Percentiles rank a stretch among this genome's conserved stretches.
These are phyloP conservation scores for Pachydiplax longipennis DNA, from an alignment of 2,888 invertebrate species.

Conservation along the genomic window DNA sequence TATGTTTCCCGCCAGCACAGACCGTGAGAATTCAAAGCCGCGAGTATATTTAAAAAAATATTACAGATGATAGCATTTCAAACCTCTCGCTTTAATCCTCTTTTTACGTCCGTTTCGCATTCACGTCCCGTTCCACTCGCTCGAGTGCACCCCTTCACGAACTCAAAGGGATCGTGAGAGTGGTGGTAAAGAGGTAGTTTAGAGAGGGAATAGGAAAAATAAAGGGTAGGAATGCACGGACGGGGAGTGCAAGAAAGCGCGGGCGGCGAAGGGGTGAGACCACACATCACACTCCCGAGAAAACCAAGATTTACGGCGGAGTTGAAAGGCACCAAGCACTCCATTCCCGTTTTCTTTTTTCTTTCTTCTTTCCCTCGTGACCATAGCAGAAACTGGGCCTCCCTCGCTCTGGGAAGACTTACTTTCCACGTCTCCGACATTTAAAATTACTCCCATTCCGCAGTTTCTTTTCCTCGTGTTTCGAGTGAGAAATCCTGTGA, in stretches of 20 bases:
- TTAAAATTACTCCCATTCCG: too few relatives aligned
- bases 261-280: not conserved
- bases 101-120: not conserved
- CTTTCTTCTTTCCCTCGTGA: not conserved
- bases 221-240: not conserved
- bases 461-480: too few relatives aligned
- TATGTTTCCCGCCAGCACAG: not conserved
- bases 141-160: not conserved
- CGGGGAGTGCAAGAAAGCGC: not conserved
- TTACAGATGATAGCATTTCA: not conserved
- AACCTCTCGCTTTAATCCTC: not conserved
- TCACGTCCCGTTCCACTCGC: not conserved
- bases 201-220: not conserved
- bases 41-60: not conserved
- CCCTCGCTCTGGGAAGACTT: not conserved
- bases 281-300: not conserved
- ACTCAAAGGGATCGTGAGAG: not conserved
- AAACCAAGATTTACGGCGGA: not conserved
- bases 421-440: too few relatives aligned
- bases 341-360: not conserved
- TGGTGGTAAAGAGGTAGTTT: not conserved
- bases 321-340: not conserved
- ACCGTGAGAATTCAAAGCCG: not conserved
- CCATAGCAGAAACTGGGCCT: not conserved
- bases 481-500: too few relatives aligned